A percentile compares a stretch with the other conserved stretches of the same genome.
phyloP scores from a whole-genome alignment of 2,113 vertebrate genomes.

The Tragelaphus strepsiceros region DNA sequence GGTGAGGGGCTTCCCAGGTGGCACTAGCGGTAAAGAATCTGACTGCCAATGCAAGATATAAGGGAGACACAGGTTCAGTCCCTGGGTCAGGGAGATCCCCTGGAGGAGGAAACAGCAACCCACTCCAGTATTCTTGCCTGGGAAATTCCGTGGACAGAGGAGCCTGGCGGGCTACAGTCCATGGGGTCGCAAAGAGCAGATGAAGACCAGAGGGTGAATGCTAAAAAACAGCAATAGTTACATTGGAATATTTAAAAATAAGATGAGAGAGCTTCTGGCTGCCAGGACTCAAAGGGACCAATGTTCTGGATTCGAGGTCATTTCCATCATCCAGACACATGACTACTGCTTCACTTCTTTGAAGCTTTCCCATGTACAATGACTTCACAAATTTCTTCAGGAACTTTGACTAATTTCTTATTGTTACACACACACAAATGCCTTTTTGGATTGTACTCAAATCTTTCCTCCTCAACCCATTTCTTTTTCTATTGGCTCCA shows the following conservation, averaged over 20 bases:
- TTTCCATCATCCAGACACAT: neutral
- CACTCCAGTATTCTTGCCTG: neutral
- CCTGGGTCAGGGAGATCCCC: neutral
- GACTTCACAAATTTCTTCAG: neutral
- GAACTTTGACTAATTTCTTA: neutral
- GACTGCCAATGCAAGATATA: neutral
- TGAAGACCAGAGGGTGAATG: neutral
- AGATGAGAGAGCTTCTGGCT: neutral
- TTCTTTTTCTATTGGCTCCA: neutral
- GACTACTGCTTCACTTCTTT: neutral
- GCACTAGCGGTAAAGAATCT: neutral
- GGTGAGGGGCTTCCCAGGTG: neutral
- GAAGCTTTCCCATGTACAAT: neutral
- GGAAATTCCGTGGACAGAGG: neutral
- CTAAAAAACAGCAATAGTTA: neutral
- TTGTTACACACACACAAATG: neutral
- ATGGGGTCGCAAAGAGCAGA: neutral
- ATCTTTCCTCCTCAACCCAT: constrained; percentile 10
- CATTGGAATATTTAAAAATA: neutral
- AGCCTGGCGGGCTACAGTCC: neutral
- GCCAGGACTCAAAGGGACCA: neutral
- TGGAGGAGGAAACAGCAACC: neutral
- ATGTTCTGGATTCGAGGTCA: neutral
- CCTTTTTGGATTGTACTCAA: neutral
- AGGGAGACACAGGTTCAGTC: neutral